Evolutionary conservation across 1,140 invertebrate species (phyloP), one percentile per base, ranked within the genome.

Genomic region (Meloidogyne floridensis): DNA sequence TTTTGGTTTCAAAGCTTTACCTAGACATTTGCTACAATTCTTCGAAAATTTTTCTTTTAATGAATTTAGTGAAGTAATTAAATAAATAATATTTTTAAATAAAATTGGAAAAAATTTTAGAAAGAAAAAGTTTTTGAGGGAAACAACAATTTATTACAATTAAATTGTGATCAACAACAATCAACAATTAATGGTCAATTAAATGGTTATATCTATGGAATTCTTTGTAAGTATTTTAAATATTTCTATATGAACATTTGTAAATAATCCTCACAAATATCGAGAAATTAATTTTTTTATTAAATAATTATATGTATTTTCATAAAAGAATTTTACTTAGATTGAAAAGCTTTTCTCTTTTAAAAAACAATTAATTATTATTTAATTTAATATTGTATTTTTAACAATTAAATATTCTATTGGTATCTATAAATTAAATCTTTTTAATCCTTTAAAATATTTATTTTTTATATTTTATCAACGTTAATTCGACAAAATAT

Each of bases 1-100:
- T 65, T 79, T 79, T 72, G 77, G 77, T 7, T 72, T 79, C 9
- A 65, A 79, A 47, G 56, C 18, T 15, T 79, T 79, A 72, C 77
- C 77, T 15, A n/a, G 15, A 18, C 77, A 79, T 79, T 79, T 79
- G 51, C 43, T 65, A 9, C 4, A 15, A 11, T 79, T 79, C 51
- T 79, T 79, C 53, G 51, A 79, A 11, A 65, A 79, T 70, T 71
- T 51, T 32, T 10, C 65, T 54, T 51, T 79, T 13, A 76, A 69
- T 76, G 10, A 54, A 13, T 51, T 13, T 65, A 76, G 20, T 32
- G 13, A 75, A 18, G 11, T 42, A 75, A 11, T 47, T 13, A 59
- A 5, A 9, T 15, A 54, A 69, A 56, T 13, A 32, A 47, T 76
- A 20, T 15, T 56, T 76, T n/a, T 56, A 1, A 53, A 76, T 47